phyloP scores from a whole-genome alignment of 2,113 vertebrate species.

The Cheirogaleus medius region DNA sequence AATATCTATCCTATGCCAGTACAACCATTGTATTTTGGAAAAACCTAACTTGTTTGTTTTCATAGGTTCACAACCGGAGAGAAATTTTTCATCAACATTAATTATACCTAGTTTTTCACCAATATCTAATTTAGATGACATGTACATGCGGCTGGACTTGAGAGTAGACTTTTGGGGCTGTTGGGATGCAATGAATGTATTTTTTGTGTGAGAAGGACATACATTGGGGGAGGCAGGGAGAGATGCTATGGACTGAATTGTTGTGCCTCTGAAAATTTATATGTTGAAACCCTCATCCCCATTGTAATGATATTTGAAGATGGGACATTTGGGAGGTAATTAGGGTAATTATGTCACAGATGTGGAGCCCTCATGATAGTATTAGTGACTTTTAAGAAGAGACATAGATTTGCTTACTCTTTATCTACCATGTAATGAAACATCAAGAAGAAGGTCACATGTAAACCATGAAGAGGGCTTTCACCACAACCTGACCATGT shows the following conservation, averaged over 20 bases:
- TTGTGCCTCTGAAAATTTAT: not conserved
- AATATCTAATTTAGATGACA: not conserved
- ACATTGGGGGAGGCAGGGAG: not conserved
- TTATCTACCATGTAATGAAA: not conserved
- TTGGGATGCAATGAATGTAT: not conserved
- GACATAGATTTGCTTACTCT: not conserved
- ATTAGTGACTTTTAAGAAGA: not conserved
- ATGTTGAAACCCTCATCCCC: not conserved
- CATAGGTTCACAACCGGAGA: not conserved
- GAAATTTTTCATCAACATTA: not conserved
- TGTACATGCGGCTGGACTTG: not conserved
- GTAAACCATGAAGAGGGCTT: not conserved
- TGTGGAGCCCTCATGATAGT: not conserved
- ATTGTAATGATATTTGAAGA: not conserved
- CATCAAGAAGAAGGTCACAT: not conserved
- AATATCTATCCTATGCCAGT: not conserved
- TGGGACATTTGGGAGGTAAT: not conserved
- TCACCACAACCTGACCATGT: not conserved
- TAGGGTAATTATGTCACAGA: not conserved
- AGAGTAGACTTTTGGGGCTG: not conserved
- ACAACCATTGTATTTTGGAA: not conserved
- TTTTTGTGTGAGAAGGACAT: not conserved
- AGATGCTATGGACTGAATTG: not conserved
- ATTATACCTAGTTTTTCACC: not conserved
- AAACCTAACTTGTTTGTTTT: not conserved